These are phyloP conservation scores for Phataginus tetradactyla DNA, from an alignment of 2,797 vertebrate species.

Conservation along the genomic window DNA sequence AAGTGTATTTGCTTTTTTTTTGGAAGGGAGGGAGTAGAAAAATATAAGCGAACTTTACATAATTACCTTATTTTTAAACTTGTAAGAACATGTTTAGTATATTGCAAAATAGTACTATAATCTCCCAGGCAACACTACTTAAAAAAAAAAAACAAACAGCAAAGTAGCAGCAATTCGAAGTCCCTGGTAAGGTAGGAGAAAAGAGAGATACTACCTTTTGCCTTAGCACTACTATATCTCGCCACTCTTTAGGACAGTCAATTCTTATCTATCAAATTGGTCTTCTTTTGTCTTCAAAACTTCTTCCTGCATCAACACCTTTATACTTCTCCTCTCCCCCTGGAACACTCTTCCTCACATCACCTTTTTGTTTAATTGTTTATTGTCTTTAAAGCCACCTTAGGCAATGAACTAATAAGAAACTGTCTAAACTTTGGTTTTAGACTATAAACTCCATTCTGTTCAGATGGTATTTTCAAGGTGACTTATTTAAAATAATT, in stretches of 20 bases:
- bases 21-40: background rate
- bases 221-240: background rate
- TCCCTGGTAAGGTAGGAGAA: background rate
- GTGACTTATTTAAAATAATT: slow-evolving; percentile 31
- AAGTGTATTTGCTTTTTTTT: background rate
- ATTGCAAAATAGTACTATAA: background rate
- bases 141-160: background rate
- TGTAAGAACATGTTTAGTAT: background rate
- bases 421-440: background rate
- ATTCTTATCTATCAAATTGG: background rate
- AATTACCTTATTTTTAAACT: background rate
- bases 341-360: background rate
- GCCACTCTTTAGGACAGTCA: background rate
- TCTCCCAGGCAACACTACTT: background rate
- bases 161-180: background rate
- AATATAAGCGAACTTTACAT: background rate
- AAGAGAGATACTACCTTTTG: background rate
- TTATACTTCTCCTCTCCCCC: background rate
- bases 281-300: background rate
- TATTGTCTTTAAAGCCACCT: background rate
- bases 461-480: slow-evolving; percentile 34
- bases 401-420: slow-evolving; percentile 23
- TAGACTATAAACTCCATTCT: background rate
- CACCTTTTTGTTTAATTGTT: background rate
- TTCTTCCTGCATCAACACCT: background rate